A percentile compares a stretch with the other conserved stretches of the same genome.
Conservation (phyloP, 2,888 invertebrate species). For the Gastracanthus pulcherrimus region DNA sequence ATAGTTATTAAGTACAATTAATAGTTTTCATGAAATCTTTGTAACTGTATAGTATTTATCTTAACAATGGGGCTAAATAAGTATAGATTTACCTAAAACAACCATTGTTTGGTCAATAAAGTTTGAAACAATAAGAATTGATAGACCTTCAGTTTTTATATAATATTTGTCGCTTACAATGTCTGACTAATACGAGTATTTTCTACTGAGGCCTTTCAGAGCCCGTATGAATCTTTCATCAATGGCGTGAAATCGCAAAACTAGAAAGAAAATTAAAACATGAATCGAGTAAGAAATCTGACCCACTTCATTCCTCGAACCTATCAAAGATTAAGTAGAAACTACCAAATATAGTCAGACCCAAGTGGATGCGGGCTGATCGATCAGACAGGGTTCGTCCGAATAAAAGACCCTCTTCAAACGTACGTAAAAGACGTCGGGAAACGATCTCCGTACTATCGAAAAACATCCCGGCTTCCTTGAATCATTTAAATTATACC, state of each 20-base stretch:
- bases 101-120: not conserved
- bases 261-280: constrained; percentile 7
- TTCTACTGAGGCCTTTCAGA: not conserved
- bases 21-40: too few species aligned
- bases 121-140: not conserved
- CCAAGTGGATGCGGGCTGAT: constrained; percentile 35
- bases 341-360: constrained; percentile 43
- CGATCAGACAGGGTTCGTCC: constrained; percentile 18
- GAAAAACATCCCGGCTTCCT: constrained; percentile 2
- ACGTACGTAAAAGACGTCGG: constrained; percentile 1
- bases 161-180: too few species aligned
- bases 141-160: not conserved
- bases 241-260: not conserved
- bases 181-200: not conserved
- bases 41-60: too few species aligned
- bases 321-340: constrained; percentile 47
- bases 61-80: too few species aligned
- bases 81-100: not conserved
- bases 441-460: not conserved
- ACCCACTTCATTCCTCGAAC: constrained; percentile 22
- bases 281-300: constrained; percentile 10
- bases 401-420: constrained; percentile 2
- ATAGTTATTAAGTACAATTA: too few species aligned
- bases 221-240: constrained; percentile 5
- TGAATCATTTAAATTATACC: constrained; percentile 3